phyloP scores from a whole-genome alignment of 2,888 invertebrate genomes.

The Cyaniris semiargus region DNA sequence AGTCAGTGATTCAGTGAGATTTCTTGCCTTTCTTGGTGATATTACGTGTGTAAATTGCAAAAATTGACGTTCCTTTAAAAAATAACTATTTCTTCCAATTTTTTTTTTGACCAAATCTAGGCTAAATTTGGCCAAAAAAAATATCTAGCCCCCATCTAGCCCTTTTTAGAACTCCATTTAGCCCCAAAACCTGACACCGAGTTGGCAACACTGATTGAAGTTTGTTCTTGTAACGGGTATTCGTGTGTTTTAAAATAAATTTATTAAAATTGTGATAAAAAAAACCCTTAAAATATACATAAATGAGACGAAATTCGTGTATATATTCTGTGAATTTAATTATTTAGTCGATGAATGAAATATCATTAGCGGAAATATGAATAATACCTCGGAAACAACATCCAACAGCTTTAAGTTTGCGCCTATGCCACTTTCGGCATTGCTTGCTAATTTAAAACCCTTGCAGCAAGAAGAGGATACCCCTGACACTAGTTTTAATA shows the following conservation, averaged over 20 bases:
- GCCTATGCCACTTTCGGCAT: constrained; percentile 72
- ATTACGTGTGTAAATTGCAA: too few relatives aligned
- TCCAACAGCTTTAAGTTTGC: constrained; percentile 70
- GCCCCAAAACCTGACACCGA: too few relatives aligned
- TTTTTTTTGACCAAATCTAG: too few relatives aligned
- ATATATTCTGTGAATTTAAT: background rate
- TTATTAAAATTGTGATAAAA: background rate
- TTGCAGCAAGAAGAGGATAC: constrained; percentile 55
- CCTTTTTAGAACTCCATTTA: too few relatives aligned
- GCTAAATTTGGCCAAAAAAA: too few relatives aligned
- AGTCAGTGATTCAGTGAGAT: too few relatives aligned
- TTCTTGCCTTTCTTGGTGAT: too few relatives aligned
- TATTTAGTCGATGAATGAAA: background rate
- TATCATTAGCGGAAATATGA: constrained; percentile 50
- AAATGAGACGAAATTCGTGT: background rate
- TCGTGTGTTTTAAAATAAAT: background rate
- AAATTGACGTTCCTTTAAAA: too few relatives aligned
- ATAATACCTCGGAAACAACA: constrained; percentile 63
- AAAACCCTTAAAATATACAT: background rate
- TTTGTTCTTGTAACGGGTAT: constrained; percentile 6
- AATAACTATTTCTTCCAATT: too few relatives aligned
- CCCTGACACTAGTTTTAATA: constrained; percentile 60
- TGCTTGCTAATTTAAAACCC: constrained; percentile 67
- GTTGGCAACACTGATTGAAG: too few relatives aligned
- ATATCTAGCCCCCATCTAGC: too few relatives aligned